Evolutionary conservation across 1,140 invertebrate species (phyloP).

Genomic region (Zaprionus ornatus): DNA sequence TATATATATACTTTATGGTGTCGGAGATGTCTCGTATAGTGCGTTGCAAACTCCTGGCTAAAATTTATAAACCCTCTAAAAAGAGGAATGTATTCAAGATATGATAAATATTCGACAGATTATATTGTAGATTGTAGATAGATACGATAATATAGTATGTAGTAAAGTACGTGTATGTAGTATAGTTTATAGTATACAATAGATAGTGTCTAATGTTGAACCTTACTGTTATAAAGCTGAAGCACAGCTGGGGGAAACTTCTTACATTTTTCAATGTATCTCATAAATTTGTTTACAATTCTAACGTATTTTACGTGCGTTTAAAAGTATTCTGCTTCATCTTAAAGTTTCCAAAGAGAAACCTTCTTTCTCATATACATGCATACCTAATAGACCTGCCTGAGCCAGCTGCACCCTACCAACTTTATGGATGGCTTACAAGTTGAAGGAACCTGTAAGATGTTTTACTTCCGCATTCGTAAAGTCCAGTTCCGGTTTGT

Average conservation of each 20-base stretch:
- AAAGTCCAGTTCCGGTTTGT: conserved; percentile 33
- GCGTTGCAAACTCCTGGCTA: no score
- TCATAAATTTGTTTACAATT: neutral
- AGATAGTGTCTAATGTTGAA: no score
- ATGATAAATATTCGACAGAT: no score
- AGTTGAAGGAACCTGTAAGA: conserved; percentile 11
- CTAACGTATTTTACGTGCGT: neutral
- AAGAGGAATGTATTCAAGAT: no score
- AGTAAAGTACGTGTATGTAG: no score
- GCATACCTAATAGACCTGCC: neutral
- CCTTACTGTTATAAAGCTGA: neutral
- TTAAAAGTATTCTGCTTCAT: neutral
- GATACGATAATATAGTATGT: no score
- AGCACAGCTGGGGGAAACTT: neutral
- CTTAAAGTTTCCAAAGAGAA: neutral
- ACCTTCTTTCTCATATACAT: neutral
- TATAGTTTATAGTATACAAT: no score
- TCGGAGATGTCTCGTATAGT: no score
- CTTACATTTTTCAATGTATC: neutral
- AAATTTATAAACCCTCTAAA: no score
- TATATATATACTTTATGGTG: no score
- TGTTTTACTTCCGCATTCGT: conserved; percentile 16
- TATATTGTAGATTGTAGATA: no score
- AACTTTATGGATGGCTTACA: conserved; percentile 1
- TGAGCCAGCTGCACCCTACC: neutral